Evolutionary conservation across 2,888 invertebrate species (phyloP), one percentile per base, ranked within the genome.

Genomic region (Hipparchia semele): DNA sequence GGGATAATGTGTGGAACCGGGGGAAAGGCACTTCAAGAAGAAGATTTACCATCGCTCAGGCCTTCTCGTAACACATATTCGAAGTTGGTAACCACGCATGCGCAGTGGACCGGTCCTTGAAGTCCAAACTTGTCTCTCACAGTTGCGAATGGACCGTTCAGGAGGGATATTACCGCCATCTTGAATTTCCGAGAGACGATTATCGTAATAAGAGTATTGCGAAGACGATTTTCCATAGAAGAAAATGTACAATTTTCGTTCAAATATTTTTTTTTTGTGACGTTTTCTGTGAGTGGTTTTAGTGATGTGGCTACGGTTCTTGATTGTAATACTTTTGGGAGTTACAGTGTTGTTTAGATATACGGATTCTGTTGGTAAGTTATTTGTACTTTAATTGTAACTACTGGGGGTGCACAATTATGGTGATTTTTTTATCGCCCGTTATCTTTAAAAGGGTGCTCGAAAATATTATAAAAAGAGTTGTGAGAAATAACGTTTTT

Each of bases 331-430:
- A 79, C 82, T 90, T 83, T 83, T 90, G 81, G 91, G 90, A 91
- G 84, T 92, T 88, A 86, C 91, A 89, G 91, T 92, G 90, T 86
- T 92, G 81, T 88, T 90, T 79, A 86, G 85, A 75, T 87, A 87
- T 81, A 91, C 92, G 86, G 91, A 90, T 84, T 92, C 92, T 59
- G 86, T 92, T 72, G 92, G 92, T 92, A 82, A 92, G 92, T 89
- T 82, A 71, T 33, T 33, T 39, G 1, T 33, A 33, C 39, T 33
- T 10, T 33, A 10, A 33, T 6, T 7, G n/a, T 13, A 54, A 6
- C n/a, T 54, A n/a, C 8, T 1, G 2, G 6, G 8, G 6, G 7
- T 6, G 8, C 7, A 8, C 2, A 8, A 8, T 58, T 13, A 13
- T 58, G 7, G 13, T 23, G 58, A 58, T 3, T 58, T 23, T 2